Conservation (phyloP, 1,140 invertebrate genomes). For the Saccostrea echinata region DNA sequence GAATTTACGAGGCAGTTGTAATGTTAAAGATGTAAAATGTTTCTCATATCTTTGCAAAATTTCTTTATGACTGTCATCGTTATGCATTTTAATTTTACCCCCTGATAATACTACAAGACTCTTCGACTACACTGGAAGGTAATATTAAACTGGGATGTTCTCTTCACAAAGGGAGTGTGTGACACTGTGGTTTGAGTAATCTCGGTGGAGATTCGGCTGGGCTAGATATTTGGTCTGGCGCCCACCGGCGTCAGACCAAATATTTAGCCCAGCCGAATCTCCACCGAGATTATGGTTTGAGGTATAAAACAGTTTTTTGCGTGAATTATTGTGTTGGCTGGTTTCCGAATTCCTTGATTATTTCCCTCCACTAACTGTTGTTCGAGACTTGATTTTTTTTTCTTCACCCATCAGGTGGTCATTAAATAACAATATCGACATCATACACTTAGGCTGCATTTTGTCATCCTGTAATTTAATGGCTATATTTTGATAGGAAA, state of each 20-base stretch:
- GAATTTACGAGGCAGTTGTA: neutral
- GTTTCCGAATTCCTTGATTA: neutral
- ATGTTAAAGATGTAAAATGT: conserved; percentile 29
- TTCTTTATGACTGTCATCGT: neutral
- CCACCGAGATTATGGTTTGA: too few relatives aligned
- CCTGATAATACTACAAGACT: neutral
- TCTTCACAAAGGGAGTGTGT: neutral
- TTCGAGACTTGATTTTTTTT: neutral
- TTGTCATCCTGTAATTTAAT: conserved; percentile 30
- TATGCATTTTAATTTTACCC: conserved; percentile 24
- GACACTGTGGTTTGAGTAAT: neutral
- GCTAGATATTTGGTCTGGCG: too few relatives aligned
- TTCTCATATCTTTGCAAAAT: neutral
- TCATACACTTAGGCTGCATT: neutral
- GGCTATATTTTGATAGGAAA: conserved; percentile 24
- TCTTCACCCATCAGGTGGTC: conserved; percentile 12
- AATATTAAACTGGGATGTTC: conserved; percentile 18
- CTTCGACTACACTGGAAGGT: neutral
- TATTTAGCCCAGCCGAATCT: too few relatives aligned
- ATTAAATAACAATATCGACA: conserved; percentile 30
- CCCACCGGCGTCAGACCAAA: too few relatives aligned
- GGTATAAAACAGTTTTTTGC: neutral
- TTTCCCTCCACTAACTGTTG: neutral
- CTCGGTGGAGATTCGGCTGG: too few relatives aligned
- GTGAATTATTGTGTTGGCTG: neutral